phyloP scores from a whole-genome alignment of 1,140 invertebrate genomes.

The Conus ventricosus region DNA sequence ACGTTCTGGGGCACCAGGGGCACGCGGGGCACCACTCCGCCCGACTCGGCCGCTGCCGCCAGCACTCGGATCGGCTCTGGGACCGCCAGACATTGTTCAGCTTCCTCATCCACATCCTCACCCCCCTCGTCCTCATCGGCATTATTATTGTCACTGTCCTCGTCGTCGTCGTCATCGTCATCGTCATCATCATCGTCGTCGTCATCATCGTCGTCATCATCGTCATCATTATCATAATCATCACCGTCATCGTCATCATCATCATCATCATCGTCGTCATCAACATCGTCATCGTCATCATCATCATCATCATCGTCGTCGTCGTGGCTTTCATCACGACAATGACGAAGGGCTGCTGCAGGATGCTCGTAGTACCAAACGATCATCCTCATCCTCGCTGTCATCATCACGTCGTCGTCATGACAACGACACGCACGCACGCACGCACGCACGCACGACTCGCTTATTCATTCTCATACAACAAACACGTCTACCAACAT shows the following conservation, averaged over 20 bases:
- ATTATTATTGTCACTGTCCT: not conserved
- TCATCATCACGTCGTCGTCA: not conserved
- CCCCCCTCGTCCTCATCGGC: too few relatives aligned
- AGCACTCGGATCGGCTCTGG: not conserved
- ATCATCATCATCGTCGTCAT: not conserved
- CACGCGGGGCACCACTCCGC: not conserved
- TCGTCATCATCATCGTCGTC: not conserved
- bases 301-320: not conserved
- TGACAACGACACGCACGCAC: not conserved
- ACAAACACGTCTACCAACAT: too few relatives aligned
- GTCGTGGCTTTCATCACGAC: not conserved
- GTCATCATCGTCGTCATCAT: not conserved
- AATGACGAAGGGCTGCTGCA: not conserved
- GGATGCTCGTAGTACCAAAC: not conserved
- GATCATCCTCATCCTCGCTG: not conserved
- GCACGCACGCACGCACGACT: too few relatives aligned
- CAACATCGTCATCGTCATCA: not conserved
- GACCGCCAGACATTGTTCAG: not conserved
- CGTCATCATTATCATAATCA: constrained; percentile 14
- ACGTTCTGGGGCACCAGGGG: constrained; percentile 35
- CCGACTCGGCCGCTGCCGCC: constrained; percentile 4
- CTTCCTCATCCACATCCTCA: too few relatives aligned
- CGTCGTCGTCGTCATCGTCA: constrained; percentile 14
- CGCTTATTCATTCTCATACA: too few relatives aligned
- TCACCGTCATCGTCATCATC: too few relatives aligned